phyloP scores from a whole-genome alignment of 2,113 vertebrate genomes.

The Urocolius indicus region DNA sequence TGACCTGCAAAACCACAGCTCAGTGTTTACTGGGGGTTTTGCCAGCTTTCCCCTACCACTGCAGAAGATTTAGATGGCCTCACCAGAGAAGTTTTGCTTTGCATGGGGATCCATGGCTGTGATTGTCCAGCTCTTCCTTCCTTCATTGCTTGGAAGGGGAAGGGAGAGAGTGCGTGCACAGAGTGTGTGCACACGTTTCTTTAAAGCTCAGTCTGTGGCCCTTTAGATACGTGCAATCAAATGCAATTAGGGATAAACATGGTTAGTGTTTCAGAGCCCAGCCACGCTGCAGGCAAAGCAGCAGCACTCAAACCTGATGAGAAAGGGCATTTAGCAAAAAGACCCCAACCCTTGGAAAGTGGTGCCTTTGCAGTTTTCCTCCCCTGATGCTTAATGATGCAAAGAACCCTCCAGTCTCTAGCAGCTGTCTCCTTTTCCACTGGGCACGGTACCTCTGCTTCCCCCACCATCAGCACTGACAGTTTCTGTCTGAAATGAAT shows the following conservation, averaged over 20 bases:
- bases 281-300: not conserved
- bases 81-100: not conserved
- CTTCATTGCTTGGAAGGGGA: not conserved
- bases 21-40: too few species aligned
- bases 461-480: not conserved
- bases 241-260: not conserved
- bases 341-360: not conserved
- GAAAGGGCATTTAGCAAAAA: not conserved
- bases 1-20: not conserved
- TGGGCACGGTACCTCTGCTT: not conserved
- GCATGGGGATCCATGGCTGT: not conserved
- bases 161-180: rapidly evolving
- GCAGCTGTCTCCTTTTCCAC: not conserved
- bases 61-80: not conserved
- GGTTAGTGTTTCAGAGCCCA: not conserved
- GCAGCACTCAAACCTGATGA: not conserved
- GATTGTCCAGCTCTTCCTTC: not conserved
- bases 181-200: not conserved
- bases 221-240: not conserved
- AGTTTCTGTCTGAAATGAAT: not conserved
- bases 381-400: not conserved
- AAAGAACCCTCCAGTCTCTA: not conserved
- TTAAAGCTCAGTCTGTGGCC: not conserved
- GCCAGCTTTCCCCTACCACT: not conserved
- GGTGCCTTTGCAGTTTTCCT: not conserved